A percentile compares a stretch with the other conserved stretches of the same genome.
phyloP scores from a whole-genome alignment of 2,888 invertebrate genomes.

The Ophion obscuratus region DNA sequence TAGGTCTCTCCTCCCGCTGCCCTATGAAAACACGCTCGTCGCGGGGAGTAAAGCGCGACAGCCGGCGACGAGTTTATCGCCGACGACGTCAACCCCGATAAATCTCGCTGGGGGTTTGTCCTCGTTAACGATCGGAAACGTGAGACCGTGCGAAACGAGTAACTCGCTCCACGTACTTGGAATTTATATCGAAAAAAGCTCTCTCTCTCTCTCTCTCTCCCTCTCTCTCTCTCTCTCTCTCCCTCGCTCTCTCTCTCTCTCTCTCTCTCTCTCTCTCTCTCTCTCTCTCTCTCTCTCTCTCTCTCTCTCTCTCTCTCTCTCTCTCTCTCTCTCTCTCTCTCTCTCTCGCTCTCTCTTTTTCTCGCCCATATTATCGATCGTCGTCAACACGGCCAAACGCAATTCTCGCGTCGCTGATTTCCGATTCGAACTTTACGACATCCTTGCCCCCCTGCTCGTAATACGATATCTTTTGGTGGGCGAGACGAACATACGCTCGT shows the following conservation, averaged over 20 bases:
- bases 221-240: constrained; percentile 13
- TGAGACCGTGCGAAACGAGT: constrained; percentile 61
- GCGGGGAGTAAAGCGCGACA: constrained; percentile 49
- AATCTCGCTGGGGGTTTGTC: constrained; percentile 58
- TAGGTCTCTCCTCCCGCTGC: constrained; percentile 14
- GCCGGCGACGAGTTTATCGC: constrained; percentile 66
- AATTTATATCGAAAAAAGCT: constrained; percentile 56
- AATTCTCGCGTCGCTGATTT: constrained; percentile 71
- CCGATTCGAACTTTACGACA: constrained; percentile 73
- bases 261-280: constrained; percentile 12
- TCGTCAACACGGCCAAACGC: constrained; percentile 41
- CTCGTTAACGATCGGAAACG: constrained; percentile 67
- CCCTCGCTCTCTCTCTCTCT: constrained; percentile 17
- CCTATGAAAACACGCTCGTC: constrained; percentile 3
- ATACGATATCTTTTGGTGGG: constrained; percentile 31
- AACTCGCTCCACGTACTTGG: constrained; percentile 52
- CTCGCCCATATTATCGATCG: not conserved
- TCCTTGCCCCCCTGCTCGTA: constrained; percentile 45
- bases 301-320: not conserved
- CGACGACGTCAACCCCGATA: constrained; percentile 59
- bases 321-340: constrained; percentile 24
- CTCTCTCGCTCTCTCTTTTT: not conserved
- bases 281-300: constrained; percentile 27
- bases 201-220: not conserved
- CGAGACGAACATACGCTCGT: constrained; percentile 18